Evolutionary conservation across 2,888 invertebrate genomes (phyloP).

Genomic region (Phragmatobia fuliginosa): DNA sequence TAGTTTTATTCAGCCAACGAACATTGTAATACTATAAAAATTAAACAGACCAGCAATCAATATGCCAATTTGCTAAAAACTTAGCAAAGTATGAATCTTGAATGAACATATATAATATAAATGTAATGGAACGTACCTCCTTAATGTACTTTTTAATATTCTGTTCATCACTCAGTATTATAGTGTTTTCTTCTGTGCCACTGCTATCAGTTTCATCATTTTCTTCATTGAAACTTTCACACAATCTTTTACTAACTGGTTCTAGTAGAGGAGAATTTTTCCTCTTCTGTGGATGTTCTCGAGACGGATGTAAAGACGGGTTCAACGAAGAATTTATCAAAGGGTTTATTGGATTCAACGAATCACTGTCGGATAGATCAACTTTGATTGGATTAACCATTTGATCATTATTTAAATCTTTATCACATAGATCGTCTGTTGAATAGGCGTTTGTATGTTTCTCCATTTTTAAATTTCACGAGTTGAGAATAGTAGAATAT

Average conservation of each 20-base stretch:
- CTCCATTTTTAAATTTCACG: not conserved
- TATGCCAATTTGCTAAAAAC: not conserved
- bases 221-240: not conserved
- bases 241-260: constrained; percentile 11
- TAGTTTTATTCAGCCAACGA: not conserved
- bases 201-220: constrained; percentile 3
- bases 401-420: not conserved
- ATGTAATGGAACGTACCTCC: constrained; percentile 41
- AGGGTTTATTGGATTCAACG: no score
- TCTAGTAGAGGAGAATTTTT: constrained; percentile 12
- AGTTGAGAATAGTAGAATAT: not conserved
- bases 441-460: not conserved
- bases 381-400: not conserved
- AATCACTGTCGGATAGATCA: not conserved
- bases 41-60: not conserved
- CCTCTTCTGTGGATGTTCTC: constrained; percentile 17
- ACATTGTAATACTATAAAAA: not conserved
- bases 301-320: no score
- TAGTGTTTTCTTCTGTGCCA: constrained; percentile 7
- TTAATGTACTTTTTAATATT: constrained; percentile 53
- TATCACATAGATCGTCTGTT: not conserved
- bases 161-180: not conserved
- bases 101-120: not conserved
- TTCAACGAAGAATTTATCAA: not conserved
- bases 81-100: not conserved